Evolutionary conservation across 2,113 vertebrate genomes (phyloP).

Genomic region (Protomyctophum bolini): DNA sequence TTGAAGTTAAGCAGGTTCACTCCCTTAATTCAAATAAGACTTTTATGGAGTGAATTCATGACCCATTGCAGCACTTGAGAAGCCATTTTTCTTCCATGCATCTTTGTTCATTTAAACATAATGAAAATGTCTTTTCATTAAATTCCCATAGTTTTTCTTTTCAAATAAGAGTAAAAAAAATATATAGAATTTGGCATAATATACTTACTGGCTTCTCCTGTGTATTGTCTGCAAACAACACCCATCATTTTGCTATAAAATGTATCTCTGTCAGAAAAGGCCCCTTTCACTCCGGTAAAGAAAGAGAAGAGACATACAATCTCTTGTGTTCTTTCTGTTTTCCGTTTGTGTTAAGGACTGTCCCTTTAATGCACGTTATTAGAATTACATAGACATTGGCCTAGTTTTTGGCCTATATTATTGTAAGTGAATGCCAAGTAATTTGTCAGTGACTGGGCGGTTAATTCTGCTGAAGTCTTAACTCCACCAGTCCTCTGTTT

Average conservation of each 20-base stretch:
- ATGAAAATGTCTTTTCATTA: conserved; percentile 43
- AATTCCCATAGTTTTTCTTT: conserved; percentile 16
- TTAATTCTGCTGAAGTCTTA: not conserved
- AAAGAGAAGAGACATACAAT: not conserved
- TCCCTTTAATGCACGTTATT: not conserved
- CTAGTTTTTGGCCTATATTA: conserved; percentile 11
- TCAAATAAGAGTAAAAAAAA: not conserved
- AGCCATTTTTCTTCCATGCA: conserved; percentile 45
- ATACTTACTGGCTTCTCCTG: not conserved
- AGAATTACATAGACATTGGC: not conserved
- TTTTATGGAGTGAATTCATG: conserved; percentile 55
- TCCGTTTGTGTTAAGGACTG: not conserved
- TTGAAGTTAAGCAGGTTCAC: conserved; percentile 34
- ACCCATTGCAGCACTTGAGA: conserved; percentile 35
- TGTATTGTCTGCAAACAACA: not conserved
- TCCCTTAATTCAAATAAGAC: conserved; percentile 42
- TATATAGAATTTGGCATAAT: not conserved
- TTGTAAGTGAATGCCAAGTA: conserved; percentile 28
- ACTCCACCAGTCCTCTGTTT: not conserved
- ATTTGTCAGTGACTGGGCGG: not conserved
- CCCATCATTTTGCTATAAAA: not conserved
- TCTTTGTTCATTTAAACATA: conserved; percentile 51
- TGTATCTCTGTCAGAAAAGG: not conserved
- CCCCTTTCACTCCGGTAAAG: not conserved
- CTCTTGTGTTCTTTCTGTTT: conserved; percentile 1